These are phyloP conservation scores for Nasonovia ribisnigri DNA, from an alignment of 2,888 invertebrate species.

Conservation along the genomic window DNA sequence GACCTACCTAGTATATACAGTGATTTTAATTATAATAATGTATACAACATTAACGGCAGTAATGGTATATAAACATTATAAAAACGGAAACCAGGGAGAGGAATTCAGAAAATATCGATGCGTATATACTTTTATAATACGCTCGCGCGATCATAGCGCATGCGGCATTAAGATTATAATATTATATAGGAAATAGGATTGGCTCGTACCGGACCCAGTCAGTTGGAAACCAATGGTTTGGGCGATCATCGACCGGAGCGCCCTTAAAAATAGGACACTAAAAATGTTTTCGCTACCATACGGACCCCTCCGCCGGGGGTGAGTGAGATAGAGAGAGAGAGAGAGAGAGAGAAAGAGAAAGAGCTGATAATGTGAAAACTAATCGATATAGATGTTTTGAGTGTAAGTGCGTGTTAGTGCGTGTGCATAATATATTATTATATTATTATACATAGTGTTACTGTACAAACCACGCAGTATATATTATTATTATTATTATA, in stretches of 20 bases:
- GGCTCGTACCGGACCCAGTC: neutral
- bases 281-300: conserved; percentile 34
- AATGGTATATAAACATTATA: neutral
- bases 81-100: neutral
- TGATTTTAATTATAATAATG: neutral
- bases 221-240: conserved; percentile 1
- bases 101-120: neutral
- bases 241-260: conserved; percentile 31
- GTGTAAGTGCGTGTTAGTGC: conserved; percentile 14
- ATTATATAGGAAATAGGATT: neutral
- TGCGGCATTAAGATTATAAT: neutral
- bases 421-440: neutral
- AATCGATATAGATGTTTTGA: conserved; percentile 41
- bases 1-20: neutral
- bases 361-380: conserved; percentile 31
- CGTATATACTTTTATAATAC: neutral
- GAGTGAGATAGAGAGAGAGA: too few relatives aligned
- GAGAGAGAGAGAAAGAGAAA: too few relatives aligned
- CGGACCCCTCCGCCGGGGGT: neutral
- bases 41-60: neutral
- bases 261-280: conserved; percentile 35
- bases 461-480: too few relatives aligned
- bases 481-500: too few relatives aligned
- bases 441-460: neutral
- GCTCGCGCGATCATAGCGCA: neutral